Evolutionary conservation across 1,140 invertebrate genomes (phyloP).

Genomic region (Capitella teleta): DNA sequence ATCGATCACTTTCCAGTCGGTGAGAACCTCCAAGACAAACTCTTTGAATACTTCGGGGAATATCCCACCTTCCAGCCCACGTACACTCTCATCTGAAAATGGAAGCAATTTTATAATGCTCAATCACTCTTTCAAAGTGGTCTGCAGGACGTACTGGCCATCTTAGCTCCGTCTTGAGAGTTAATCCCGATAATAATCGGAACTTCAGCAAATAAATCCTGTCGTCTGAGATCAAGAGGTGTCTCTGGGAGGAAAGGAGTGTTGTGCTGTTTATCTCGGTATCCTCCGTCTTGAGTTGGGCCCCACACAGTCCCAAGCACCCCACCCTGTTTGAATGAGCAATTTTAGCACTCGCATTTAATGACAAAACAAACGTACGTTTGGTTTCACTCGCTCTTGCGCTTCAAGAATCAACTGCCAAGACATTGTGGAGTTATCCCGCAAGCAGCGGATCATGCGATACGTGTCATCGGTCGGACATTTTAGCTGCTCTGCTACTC

Average conservation of each 20-base stretch:
- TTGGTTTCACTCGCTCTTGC: conserved; percentile 5
- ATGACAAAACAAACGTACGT: too few relatives aligned
- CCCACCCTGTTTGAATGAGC: too few relatives aligned
- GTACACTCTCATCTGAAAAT: conserved; percentile 7
- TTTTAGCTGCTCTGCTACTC: conserved; percentile 21
- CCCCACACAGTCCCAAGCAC: conserved; percentile 11
- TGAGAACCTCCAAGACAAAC: conserved; percentile 3
- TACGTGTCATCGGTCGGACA: conserved; percentile 22
- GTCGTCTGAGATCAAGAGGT: conserved; percentile 8
- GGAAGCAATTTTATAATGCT: not conserved
- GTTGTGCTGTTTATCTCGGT: not conserved
- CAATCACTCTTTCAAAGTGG: not conserved
- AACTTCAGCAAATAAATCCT: conserved; percentile 9
- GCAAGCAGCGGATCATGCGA: conserved; percentile 11
- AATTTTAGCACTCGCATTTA: too few relatives aligned
- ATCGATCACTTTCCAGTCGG: conserved; percentile 8
- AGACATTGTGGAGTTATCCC: conserved; percentile 2
- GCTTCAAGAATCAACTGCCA: conserved; percentile 11
- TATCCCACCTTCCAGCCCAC: conserved; percentile 8
- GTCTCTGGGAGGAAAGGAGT: conserved; percentile 9
- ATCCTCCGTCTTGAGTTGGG: conserved; percentile 11
- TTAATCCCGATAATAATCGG: conserved; percentile 13
- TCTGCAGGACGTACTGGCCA: conserved; percentile 7
- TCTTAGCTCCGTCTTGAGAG: conserved; percentile 9
- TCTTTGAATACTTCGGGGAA: not conserved